Conservation (phyloP, 2,888 invertebrate species). For the Leucophora obtusa region DNA sequence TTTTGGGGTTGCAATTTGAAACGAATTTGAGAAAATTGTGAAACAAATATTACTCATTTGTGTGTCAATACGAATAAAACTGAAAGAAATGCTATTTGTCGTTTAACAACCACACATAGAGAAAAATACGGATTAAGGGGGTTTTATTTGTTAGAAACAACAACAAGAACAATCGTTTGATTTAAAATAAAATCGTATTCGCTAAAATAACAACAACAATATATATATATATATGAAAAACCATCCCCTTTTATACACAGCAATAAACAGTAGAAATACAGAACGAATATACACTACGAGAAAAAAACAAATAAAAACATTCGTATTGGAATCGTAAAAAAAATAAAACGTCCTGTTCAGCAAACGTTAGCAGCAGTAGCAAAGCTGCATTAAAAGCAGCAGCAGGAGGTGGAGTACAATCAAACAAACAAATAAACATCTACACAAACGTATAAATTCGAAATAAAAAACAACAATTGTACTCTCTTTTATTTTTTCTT, state of each 20-base stretch:
- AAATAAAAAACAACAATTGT: constrained; percentile 52
- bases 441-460: constrained; percentile 23
- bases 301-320: constrained; percentile 59
- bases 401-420: constrained; percentile 63
- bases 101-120: constrained; percentile 23
- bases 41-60: constrained; percentile 28
- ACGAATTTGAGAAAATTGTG: constrained; percentile 35
- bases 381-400: constrained; percentile 13
- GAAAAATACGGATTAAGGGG: constrained; percentile 48
- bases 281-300: constrained; percentile 37
- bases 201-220: constrained; percentile 37
- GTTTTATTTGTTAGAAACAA: constrained; percentile 45
- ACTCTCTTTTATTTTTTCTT: constrained; percentile 50
- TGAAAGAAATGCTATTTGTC: constrained; percentile 50
- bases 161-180: constrained; percentile 34
- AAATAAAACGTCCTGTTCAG: constrained; percentile 51
- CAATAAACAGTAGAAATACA: constrained; percentile 57
- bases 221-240: constrained; percentile 41
- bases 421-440: constrained; percentile 53
- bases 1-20: constrained; percentile 56
- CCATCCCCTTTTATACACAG: constrained; percentile 57
- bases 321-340: constrained; percentile 53
- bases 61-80: constrained; percentile 44
- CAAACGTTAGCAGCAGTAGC: constrained; percentile 17
- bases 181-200: constrained; percentile 54